Percentiles rank a stretch among this genome's conserved stretches.
These are phyloP conservation scores for Actias luna DNA, from an alignment of 2,888 invertebrate genomes.

Conservation along the genomic window DNA sequence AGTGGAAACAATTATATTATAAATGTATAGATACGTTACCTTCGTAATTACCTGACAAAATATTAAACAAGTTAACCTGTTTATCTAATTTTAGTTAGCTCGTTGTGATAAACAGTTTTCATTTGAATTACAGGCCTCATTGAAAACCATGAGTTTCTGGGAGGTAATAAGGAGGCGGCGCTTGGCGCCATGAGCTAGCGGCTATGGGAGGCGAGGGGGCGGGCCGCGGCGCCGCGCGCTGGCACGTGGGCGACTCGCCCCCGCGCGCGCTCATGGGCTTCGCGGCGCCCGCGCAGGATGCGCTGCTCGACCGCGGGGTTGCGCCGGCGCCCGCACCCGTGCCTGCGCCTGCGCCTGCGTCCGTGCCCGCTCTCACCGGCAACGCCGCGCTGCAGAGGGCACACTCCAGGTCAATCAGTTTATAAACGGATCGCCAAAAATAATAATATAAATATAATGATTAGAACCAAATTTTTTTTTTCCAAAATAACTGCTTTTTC, in stretches of 20 bases:
- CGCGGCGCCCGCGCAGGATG: conserved; percentile 81
- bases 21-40: too few relatives aligned
- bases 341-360: conserved; percentile 56
- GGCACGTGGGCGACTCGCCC: conserved; percentile 83
- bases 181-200: conserved; percentile 76
- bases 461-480: not conserved
- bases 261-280: conserved; percentile 81
- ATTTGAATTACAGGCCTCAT: conserved; percentile 1
- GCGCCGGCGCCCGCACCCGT: conserved; percentile 74
- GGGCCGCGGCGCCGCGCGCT: conserved; percentile 84
- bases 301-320: conserved; percentile 80
- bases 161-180: conserved; percentile 62
- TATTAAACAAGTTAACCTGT: not conserved
- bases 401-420: conserved; percentile 84
- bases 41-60: not conserved
- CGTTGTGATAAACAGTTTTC: not conserved
- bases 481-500: too few relatives aligned
- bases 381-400: conserved; percentile 84
- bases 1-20: too few relatives aligned
- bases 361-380: conserved; percentile 37
- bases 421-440: too few relatives aligned
- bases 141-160: conserved; percentile 5
- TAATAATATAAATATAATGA: too few relatives aligned
- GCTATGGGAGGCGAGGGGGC: conserved; percentile 83
- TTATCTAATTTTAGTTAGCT: not conserved